Base-by-base conservation (phyloP, 2,797 vertebrate species). In the Leptatherina wallacei region DNA sequence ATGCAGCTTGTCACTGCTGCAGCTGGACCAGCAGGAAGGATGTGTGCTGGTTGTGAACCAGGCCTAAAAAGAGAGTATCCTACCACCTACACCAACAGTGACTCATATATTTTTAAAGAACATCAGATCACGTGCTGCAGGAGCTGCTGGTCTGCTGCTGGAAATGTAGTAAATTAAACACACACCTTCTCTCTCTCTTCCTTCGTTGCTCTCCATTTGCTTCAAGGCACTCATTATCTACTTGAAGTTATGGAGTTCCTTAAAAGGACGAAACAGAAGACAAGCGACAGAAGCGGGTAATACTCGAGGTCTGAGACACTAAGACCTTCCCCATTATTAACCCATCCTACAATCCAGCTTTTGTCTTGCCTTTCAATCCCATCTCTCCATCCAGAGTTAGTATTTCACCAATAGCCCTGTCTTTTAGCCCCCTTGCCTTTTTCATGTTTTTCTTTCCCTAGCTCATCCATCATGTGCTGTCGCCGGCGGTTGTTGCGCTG, bases 191-290 rank as follows among this genome's bases (percentile, higher is more conserved):
- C 66, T 56, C 63, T 42, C 57, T 71, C 65, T 77, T 81, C 68
- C 76, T 75, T 73, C 57, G 65, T 81, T 74, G 72, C 80, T 77
- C 77, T 73, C 59, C 32, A 70, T 79, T 85, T 80, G 87, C 92
- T 92, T 80, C 70, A 42, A 93, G 92, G 90, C 90, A 86, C 86
- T 93, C 89, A 93, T 93, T 93, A 93, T 89, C 90, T 89, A 85
- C 87, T 90, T 89, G 81, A 90, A 78, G 81, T 81, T 85, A 69
- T 79, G 82, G 84, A 90, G 84, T 70, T 85, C 89, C 89, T 90
- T 93, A 93, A 93, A 94, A 93, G 92, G 93, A 75, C 93, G 90
- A 92, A 93, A 93, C 78, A 89, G 90, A 91, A 90, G 87, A 89
- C 62, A 78, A 70, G 68, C 66, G 13, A 78, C 64, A 74, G 81